Conservation (phyloP, 1,140 invertebrate genomes). For the Hyles vespertilio region DNA sequence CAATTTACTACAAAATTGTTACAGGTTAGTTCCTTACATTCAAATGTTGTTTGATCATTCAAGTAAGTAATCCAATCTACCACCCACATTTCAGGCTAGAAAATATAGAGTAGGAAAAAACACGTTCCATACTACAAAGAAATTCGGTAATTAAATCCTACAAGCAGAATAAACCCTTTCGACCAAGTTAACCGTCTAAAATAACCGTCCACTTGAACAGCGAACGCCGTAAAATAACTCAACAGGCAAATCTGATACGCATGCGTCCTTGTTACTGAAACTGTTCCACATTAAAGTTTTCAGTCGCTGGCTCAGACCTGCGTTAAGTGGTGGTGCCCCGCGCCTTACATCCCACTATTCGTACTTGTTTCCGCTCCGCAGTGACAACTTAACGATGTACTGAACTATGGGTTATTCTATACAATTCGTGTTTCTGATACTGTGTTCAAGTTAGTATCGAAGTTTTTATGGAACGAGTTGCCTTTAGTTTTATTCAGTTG, state of each 20-base stretch:
- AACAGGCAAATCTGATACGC: conserved; percentile 39
- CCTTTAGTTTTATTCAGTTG: neutral
- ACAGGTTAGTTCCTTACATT: too few relatives aligned
- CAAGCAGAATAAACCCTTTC: too few relatives aligned
- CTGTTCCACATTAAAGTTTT: conserved; percentile 27
- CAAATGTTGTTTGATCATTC: too few relatives aligned
- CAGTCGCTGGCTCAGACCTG: conserved; percentile 35
- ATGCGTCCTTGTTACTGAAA: conserved; percentile 32
- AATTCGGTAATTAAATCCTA: too few relatives aligned
- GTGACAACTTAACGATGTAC: conserved; percentile 8
- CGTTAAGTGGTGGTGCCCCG: conserved; percentile 4
- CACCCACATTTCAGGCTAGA: too few relatives aligned
- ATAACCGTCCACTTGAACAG: too few relatives aligned
- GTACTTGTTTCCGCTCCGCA: too few relatives aligned
- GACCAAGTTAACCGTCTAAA: too few relatives aligned
- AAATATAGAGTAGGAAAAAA: too few relatives aligned
- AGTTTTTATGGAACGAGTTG: neutral
- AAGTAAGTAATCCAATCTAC: too few relatives aligned
- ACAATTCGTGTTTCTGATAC: conserved; percentile 43
- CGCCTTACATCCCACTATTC: neutral
- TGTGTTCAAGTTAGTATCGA: conserved; percentile 52
- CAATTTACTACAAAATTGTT: too few relatives aligned
- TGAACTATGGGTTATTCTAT: conserved; percentile 43
- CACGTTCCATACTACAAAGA: too few relatives aligned
- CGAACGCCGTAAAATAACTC: conserved; percentile 30